Conservation (phyloP, 2,113 vertebrate species). For the Lasiurus borealis region DNA sequence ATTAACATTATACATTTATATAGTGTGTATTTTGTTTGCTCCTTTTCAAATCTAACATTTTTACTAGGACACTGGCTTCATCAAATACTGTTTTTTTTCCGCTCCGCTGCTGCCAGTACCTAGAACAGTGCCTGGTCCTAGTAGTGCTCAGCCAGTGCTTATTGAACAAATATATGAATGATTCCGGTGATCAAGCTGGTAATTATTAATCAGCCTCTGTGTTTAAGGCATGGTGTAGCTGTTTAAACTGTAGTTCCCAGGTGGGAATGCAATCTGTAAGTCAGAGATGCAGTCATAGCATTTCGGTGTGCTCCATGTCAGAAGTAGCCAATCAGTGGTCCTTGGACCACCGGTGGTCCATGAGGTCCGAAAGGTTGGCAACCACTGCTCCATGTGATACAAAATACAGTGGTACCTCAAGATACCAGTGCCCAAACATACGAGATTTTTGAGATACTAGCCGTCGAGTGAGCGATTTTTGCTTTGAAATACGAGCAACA, state of each 20-base stretch:
- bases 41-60: background rate
- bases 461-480: too few relatives aligned
- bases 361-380: too few relatives aligned
- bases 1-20: background rate
- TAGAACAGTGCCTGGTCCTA: background rate
- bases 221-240: background rate
- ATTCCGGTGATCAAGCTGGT: background rate
- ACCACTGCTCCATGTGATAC: background rate
- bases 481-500: too few relatives aligned
- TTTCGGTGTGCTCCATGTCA: background rate
- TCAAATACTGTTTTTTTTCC: background rate
- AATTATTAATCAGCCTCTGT: slow-evolving; percentile 44
- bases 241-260: background rate
- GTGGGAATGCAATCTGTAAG: background rate
- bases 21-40: background rate
- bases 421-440: too few relatives aligned
- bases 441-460: too few relatives aligned
- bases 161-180: slow-evolving; percentile 1
- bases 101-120: background rate
- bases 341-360: too few relatives aligned
- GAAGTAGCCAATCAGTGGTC: too few relatives aligned
- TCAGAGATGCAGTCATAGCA: background rate
- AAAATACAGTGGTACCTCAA: too few relatives aligned
- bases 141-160: background rate
- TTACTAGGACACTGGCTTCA: background rate